phyloP scores from a whole-genome alignment of 1,140 invertebrate genomes.

The Zaprionus ornatus region DNA sequence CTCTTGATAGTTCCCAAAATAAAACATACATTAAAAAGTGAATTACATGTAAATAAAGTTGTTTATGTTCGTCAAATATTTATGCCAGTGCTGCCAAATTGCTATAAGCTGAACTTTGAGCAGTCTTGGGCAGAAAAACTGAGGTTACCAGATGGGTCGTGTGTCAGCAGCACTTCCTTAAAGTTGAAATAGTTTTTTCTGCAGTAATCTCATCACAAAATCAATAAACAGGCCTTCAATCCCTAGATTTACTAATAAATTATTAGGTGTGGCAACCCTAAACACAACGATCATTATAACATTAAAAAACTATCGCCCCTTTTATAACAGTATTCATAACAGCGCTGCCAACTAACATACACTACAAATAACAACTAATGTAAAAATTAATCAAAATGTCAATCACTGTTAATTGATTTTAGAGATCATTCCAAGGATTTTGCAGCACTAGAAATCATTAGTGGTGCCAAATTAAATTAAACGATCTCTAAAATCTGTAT shows the following conservation, averaged over 20 bases:
- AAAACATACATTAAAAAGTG: neutral
- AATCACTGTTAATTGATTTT: neutral
- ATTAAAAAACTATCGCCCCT: neutral
- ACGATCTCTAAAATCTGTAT: no score
- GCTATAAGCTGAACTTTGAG: neutral
- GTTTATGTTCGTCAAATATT: neutral
- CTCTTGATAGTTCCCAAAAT: neutral
- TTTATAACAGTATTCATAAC: neutral
- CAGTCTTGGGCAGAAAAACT: neutral
- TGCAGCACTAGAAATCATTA: neutral
- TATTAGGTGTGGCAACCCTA: no score
- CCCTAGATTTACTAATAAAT: no score
- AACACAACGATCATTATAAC: no score
- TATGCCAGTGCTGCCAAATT: neutral
- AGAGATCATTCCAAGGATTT: no score
- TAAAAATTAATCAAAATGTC: neutral
- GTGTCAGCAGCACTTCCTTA: no score
- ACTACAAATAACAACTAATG: neutral
- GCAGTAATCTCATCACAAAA: no score
- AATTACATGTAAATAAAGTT: neutral
- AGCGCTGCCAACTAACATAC: neutral
- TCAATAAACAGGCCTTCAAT: no score
- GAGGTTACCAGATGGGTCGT: no score
- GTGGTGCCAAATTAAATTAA: neutral
- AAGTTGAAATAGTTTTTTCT: no score